phyloP scores from a whole-genome alignment of 2,888 invertebrate species.

The Lithophane socia region DNA sequence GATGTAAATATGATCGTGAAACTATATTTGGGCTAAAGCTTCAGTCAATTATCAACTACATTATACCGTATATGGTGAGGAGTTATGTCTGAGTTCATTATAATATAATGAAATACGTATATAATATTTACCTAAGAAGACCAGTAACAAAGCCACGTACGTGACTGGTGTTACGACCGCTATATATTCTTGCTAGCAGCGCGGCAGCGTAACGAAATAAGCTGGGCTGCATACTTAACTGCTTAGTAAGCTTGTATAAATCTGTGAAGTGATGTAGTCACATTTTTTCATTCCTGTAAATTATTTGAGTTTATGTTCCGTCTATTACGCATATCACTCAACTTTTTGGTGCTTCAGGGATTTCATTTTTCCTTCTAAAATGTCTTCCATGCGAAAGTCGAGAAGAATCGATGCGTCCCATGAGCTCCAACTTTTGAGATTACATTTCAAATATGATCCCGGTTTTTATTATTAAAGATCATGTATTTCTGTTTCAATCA shows the following conservation, averaged over 20 bases:
- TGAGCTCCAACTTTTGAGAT: conserved; percentile 67
- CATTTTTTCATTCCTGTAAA: conserved; percentile 26
- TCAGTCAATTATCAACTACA: conserved; percentile 18
- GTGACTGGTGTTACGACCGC: conserved; percentile 44
- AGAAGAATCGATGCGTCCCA: conserved; percentile 74
- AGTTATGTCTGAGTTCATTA: conserved; percentile 27
- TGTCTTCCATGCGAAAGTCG: conserved; percentile 65
- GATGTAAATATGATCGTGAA: conserved; percentile 48
- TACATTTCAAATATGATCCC: conserved; percentile 63
- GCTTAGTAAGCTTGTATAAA: conserved; percentile 31
- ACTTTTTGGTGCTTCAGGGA: conserved; percentile 58
- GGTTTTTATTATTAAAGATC: conserved; percentile 30
- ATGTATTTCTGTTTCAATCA: conserved; percentile 23
- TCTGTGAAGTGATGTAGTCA: conserved; percentile 21
- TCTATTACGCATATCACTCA: conserved; percentile 36
- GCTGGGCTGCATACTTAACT: conserved; percentile 23
- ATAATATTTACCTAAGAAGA: conserved; percentile 31
- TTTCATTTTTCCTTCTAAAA: conserved; percentile 65
- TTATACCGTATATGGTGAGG: not conserved
- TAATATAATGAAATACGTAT: conserved; percentile 29
- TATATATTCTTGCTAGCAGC: conserved; percentile 39
- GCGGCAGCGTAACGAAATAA: conserved; percentile 24
- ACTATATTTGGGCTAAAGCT: conserved; percentile 25
- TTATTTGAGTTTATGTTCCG: conserved; percentile 31
- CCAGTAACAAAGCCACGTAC: conserved; percentile 47